phyloP scores from a whole-genome alignment of 2,113 vertebrate genomes.

The Paraplagusia blochii region DNA sequence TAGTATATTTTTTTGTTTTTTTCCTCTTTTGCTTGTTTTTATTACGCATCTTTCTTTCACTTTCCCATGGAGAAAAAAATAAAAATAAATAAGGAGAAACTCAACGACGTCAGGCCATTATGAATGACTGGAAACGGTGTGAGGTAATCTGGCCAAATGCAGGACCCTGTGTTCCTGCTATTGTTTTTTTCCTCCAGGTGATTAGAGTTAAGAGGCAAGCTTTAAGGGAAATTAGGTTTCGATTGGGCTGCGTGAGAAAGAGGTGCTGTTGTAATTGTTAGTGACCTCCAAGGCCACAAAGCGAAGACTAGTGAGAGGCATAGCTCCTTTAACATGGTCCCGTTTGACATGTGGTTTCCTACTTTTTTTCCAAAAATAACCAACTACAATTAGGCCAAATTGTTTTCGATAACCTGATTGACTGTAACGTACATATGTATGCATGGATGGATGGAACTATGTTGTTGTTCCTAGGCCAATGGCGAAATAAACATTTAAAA shows the following conservation, averaged over 20 bases:
- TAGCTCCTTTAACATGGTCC: conserved; percentile 36
- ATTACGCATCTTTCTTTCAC: neutral
- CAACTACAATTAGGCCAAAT: too few relatives aligned
- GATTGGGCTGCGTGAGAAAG: conserved; percentile 62
- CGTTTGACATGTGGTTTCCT: conserved; percentile 23
- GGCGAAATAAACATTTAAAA: too few relatives aligned
- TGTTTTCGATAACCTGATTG: too few relatives aligned
- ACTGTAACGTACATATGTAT: too few relatives aligned
- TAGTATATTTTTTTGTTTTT: too few relatives aligned
- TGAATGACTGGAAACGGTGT: conserved; percentile 48
- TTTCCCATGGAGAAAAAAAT: neutral
- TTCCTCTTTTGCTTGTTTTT: too few relatives aligned
- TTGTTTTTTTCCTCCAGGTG: conserved; percentile 50
- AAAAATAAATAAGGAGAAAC: conserved; percentile 12
- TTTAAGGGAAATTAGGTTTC: conserved; percentile 68
- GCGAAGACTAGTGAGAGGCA: conserved; percentile 49
- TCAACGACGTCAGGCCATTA: conserved; percentile 37
- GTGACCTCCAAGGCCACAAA: conserved; percentile 56
- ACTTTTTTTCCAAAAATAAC: conserved; percentile 35
- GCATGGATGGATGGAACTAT: too few relatives aligned
- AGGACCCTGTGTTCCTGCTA: conserved; percentile 26
- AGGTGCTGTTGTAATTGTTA: conserved; percentile 58
- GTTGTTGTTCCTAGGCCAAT: too few relatives aligned
- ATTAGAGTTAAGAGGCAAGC: conserved; percentile 63
- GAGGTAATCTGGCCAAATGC: conserved; percentile 48